Evolutionary conservation across 2,797 vertebrate genomes (phyloP).

Genomic region (Sebastes ruberrimus): DNA sequence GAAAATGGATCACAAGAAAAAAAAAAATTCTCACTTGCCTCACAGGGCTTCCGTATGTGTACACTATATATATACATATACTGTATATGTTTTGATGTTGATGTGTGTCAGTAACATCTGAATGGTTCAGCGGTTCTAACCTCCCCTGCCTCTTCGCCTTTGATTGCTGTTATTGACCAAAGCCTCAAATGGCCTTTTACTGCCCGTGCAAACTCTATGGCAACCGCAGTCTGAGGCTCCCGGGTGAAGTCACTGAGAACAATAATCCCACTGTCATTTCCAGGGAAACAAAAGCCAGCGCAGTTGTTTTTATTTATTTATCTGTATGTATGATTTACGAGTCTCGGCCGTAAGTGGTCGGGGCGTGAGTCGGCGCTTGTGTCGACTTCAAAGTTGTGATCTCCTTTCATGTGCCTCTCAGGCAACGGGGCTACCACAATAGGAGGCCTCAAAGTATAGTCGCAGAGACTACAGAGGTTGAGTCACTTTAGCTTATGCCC

Average conservation of each 20-base stretch:
- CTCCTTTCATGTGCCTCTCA: conserved; percentile 71
- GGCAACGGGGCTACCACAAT: conserved; percentile 53
- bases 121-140: not conserved
- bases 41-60: not conserved
- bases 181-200: conserved; percentile 45
- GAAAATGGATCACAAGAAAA: not conserved
- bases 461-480: conserved; percentile 45
- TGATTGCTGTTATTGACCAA: conserved; percentile 52
- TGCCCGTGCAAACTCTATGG: conserved; percentile 40
- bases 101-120: not conserved
- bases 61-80: not conserved
- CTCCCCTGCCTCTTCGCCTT: conserved; percentile 21
- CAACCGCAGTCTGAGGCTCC: conserved; percentile 40
- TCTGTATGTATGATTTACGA: conserved; percentile 53
- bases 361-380: conserved; percentile 43
- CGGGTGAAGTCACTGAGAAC: conserved; percentile 28
- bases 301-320: conserved; percentile 58
- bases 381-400: conserved; percentile 74
- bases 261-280: conserved; percentile 55
- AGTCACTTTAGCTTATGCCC: conserved; percentile 48
- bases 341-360: conserved; percentile 40
- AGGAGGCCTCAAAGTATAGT: conserved; percentile 68
- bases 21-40: not conserved
- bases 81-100: not conserved
- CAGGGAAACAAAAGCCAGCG: conserved; percentile 46